Evolutionary conservation across 2,113 vertebrate species (phyloP).

Genomic region (Colistium nudipinnis): DNA sequence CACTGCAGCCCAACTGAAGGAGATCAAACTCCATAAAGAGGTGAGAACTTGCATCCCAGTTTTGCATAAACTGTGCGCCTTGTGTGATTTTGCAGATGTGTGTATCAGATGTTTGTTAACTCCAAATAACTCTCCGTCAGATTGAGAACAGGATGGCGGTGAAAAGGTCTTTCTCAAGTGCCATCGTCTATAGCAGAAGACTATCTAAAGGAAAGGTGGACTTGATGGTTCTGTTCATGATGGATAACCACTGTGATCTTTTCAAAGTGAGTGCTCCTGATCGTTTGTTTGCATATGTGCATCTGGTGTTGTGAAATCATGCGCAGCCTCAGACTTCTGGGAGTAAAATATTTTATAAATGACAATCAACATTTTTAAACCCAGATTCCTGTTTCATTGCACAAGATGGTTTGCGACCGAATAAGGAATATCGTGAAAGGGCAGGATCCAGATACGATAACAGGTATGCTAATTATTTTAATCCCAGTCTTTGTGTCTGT

Average conservation of each 20-base stretch:
- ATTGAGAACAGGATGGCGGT: slow-evolving; percentile 96
- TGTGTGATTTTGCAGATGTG: background rate
- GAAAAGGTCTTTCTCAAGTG: slow-evolving; percentile 92
- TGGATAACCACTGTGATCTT: slow-evolving; percentile 93
- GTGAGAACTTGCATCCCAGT: slow-evolving; percentile 78
- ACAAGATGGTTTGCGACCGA: slow-evolving; percentile 95
- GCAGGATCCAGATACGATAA: slow-evolving; percentile 84
- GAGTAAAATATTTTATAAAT: background rate
- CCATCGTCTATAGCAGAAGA: slow-evolving; percentile 89
- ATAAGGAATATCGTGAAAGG: slow-evolving; percentile 88
- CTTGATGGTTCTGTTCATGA: slow-evolving; percentile 93
- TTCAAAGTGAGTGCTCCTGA: slow-evolving; percentile 86
- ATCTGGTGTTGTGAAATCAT: background rate
- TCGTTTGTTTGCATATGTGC: background rate
- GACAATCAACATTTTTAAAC: background rate
- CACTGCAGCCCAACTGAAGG: slow-evolving; percentile 84
- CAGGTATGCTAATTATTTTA: slow-evolving; percentile 79
- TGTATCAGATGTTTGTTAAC: slow-evolving; percentile 5
- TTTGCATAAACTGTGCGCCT: too few species aligned
- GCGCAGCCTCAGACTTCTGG: too few species aligned
- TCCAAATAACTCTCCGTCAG: slow-evolving; percentile 67
- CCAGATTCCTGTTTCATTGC: slow-evolving; percentile 90
- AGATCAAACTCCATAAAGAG: slow-evolving; percentile 92
- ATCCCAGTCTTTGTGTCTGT: background rate
- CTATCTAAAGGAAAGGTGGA: slow-evolving; percentile 96